Evolutionary conservation across 1,140 invertebrate genomes (phyloP).

Genomic region (Cylas formicarius): DNA sequence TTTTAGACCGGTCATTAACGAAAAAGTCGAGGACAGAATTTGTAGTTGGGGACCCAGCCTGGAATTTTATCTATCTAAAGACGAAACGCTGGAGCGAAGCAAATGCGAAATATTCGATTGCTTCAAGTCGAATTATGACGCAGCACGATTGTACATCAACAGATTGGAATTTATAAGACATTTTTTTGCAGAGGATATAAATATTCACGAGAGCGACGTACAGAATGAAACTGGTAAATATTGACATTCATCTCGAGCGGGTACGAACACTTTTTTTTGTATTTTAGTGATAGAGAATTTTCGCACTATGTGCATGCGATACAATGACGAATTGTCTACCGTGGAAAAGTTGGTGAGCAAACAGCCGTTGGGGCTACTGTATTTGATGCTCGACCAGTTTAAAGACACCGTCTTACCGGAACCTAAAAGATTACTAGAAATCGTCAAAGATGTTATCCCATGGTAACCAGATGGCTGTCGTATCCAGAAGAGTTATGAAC

Average conservation of each 20-base stretch:
- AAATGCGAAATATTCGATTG: conserved; percentile 48
- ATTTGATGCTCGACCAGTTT: conserved; percentile 61
- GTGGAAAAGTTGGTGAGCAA: conserved; percentile 53
- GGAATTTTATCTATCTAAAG: conserved; percentile 55
- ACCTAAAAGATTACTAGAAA: conserved; percentile 56
- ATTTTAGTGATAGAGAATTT: conserved; percentile 50
- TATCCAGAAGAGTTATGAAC: conserved; percentile 1
- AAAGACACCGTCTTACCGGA: conserved; percentile 61
- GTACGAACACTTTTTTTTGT: conserved; percentile 2
- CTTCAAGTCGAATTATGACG: conserved; percentile 53
- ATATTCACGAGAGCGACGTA: conserved; percentile 49
- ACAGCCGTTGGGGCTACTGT: conserved; percentile 56
- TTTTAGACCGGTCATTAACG: conserved; percentile 66
- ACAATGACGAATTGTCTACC: conserved; percentile 51
- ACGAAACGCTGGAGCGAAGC: conserved; percentile 50
- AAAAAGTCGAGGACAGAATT: conserved; percentile 59
- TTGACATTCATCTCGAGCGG: neutral
- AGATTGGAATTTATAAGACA: conserved; percentile 58
- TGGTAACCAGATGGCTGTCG: conserved; percentile 38
- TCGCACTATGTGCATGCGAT: conserved; percentile 51
- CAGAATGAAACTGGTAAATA: conserved; percentile 33
- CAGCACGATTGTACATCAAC: conserved; percentile 54
- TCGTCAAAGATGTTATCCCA: conserved; percentile 51
- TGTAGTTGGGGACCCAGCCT: conserved; percentile 59
- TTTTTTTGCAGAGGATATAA: conserved; percentile 64